Conservation (phyloP, 2,797 vertebrate species). For the Antennarius maculatus region DNA sequence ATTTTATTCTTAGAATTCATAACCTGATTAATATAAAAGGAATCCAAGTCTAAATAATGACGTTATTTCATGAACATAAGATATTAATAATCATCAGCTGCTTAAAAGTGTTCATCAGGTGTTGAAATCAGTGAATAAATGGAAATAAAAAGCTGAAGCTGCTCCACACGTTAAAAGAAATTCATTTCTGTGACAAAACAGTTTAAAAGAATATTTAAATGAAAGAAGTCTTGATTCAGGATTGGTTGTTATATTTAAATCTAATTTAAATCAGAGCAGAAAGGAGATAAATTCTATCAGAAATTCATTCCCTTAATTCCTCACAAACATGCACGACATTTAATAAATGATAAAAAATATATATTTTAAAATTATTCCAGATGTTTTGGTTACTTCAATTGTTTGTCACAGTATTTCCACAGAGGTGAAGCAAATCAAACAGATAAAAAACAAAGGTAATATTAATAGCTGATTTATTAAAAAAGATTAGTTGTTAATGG, state of each 20-base stretch:
- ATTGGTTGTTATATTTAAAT: not conserved
- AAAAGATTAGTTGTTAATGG: too few species aligned
- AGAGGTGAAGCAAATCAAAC: not conserved
- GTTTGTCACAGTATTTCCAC: conserved; percentile 13
- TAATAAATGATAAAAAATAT: not conserved
- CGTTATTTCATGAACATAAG: not conserved
- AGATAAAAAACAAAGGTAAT: not conserved
- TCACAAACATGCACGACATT: not conserved
- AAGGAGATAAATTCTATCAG: not conserved
- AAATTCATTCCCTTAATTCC: not conserved
- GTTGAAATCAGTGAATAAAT: not conserved
- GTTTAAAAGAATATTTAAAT: conserved; percentile 12
- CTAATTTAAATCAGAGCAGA: not conserved
- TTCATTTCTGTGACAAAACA: not conserved
- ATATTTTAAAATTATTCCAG: not conserved
- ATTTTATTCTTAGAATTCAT: not conserved
- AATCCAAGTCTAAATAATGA: too few species aligned
- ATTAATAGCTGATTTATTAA: not conserved
- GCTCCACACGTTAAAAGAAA: not conserved
- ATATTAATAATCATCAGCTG: not conserved
- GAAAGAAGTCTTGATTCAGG: not conserved
- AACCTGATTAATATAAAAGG: not conserved
- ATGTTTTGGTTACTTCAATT: not conserved
- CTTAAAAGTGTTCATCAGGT: too few species aligned
- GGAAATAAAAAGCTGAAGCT: not conserved